These are phyloP conservation scores for Acrossocheilus fasciatus DNA, from an alignment of 2,797 vertebrate genomes.

Conservation along the genomic window DNA sequence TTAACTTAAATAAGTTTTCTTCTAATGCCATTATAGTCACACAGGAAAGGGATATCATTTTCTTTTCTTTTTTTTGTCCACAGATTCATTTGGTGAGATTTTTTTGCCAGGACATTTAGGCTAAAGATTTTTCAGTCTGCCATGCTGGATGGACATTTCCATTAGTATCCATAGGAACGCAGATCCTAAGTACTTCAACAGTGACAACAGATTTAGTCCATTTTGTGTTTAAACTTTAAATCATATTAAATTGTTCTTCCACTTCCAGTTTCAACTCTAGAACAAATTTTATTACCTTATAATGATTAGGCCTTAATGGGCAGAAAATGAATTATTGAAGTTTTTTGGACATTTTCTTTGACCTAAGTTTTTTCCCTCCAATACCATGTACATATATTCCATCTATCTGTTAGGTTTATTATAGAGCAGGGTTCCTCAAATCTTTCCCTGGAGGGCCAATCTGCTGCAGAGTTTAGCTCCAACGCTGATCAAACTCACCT, in stretches of 20 bases:
- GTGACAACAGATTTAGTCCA: neutral
- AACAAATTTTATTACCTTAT: neutral
- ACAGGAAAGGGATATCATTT: neutral
- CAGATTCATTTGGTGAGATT: neutral
- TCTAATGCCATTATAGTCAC: neutral
- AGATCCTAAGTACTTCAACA: slow-evolving; percentile 9
- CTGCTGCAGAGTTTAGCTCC: too few relatives aligned
- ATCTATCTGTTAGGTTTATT: neutral
- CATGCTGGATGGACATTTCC: slow-evolving; percentile 7
- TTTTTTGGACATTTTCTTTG: neutral
- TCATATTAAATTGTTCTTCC: neutral
- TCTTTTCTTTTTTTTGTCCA: neutral
- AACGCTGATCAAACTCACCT: too few relatives aligned
- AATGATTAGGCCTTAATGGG: neutral
- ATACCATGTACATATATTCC: neutral
- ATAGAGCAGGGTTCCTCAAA: too few relatives aligned
- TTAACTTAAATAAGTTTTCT: neutral
- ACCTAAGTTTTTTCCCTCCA: neutral
- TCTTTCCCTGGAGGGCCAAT: too few relatives aligned
- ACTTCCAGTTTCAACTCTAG: neutral
- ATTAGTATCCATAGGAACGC: slow-evolving; percentile 13
- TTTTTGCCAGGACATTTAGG: slow-evolving; percentile 6
- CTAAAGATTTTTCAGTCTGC: neutral
- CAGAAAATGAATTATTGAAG: neutral
- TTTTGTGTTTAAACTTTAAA: neutral